Percentiles rank a stretch among this genome's conserved stretches.
Evolutionary conservation across 2,113 vertebrate genomes (phyloP).

Genomic region (Rhombomys opimus): DNA sequence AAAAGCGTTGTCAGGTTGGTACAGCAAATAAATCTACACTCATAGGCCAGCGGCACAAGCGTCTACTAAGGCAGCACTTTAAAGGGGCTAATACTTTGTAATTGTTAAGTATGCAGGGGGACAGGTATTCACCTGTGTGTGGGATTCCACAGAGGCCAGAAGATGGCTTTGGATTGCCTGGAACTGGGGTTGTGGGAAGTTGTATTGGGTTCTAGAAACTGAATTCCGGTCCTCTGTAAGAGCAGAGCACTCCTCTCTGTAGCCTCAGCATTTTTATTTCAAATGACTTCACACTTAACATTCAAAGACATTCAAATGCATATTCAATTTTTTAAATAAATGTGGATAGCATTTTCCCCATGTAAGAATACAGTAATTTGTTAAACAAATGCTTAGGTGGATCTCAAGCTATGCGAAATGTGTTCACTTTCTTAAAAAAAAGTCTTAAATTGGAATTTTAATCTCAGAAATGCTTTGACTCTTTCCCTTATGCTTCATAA

Average conservation of each 20-base stretch:
- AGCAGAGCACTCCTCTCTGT: neutral
- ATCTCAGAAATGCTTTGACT: neutral
- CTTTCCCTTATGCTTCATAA: neutral
- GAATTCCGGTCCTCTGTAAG: neutral
- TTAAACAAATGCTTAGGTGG: neutral
- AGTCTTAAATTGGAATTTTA: constrained; percentile 6
- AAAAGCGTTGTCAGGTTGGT: neutral
- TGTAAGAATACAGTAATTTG: neutral
- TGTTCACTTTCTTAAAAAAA: neutral
- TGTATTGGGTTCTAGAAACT: neutral
- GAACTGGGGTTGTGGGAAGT: neutral
- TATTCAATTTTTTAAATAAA: neutral
- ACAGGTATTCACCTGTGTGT: neutral
- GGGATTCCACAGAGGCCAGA: neutral
- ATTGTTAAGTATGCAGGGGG: neutral
- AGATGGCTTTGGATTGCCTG: neutral
- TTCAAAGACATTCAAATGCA: neutral
- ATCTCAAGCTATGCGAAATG: neutral
- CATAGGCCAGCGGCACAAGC: neutral
- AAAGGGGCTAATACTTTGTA: neutral
- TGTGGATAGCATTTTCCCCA: neutral
- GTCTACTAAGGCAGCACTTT: neutral
- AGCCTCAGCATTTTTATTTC: neutral
- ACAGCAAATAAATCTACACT: neutral
- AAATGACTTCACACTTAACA: neutral